These are phyloP conservation scores for Pogonophryne albipinna DNA, from an alignment of 2,797 vertebrate genomes.

Conservation along the genomic window DNA sequence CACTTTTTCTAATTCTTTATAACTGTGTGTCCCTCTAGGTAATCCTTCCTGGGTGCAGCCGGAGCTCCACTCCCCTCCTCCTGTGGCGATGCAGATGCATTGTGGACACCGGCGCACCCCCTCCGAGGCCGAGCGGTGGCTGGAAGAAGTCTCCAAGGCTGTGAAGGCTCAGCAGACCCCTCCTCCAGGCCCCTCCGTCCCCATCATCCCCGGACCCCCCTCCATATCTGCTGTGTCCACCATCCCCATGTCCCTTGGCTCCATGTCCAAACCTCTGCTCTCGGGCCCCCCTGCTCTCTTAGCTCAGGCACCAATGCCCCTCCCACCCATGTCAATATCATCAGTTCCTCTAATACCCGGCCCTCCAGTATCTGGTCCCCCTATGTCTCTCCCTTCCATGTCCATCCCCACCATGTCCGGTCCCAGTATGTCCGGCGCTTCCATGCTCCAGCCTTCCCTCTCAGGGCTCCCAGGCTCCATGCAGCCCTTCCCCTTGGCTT, in stretches of 20 bases:
- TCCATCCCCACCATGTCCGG: slow-evolving; percentile 80
- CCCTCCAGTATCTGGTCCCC: slow-evolving; percentile 76
- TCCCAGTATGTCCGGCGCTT: slow-evolving; percentile 77
- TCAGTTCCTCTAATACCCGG: slow-evolving; percentile 79
- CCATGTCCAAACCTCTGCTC: slow-evolving; percentile 70
- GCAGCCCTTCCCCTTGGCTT: slow-evolving; percentile 88
- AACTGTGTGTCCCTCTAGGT: slow-evolving; percentile 65
- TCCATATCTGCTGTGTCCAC: slow-evolving; percentile 61
- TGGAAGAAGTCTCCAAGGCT: slow-evolving; percentile 92
- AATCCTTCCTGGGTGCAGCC: slow-evolving; percentile 85
- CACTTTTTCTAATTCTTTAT: slow-evolving; percentile 13
- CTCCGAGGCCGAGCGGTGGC: slow-evolving; percentile 93
- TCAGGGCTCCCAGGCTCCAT: slow-evolving; percentile 76
- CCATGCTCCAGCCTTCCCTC: slow-evolving; percentile 72
- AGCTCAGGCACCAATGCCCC: slow-evolving; percentile 60
- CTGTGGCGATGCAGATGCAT: slow-evolving; percentile 71
- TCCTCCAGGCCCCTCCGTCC: slow-evolving; percentile 72
- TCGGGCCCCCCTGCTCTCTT: slow-evolving; percentile 53
- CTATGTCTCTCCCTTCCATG: slow-evolving; percentile 82
- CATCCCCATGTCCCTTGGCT: slow-evolving; percentile 55
- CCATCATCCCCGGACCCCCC: slow-evolving; percentile 80
- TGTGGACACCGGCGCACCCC: slow-evolving; percentile 91
- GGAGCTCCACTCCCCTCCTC: slow-evolving; percentile 82
- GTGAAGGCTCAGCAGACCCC: slow-evolving; percentile 87
- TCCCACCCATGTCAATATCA: slow-evolving; percentile 76